Evolutionary conservation across 2,888 invertebrate genomes (phyloP).

Genomic region (Mythimna pallens): DNA sequence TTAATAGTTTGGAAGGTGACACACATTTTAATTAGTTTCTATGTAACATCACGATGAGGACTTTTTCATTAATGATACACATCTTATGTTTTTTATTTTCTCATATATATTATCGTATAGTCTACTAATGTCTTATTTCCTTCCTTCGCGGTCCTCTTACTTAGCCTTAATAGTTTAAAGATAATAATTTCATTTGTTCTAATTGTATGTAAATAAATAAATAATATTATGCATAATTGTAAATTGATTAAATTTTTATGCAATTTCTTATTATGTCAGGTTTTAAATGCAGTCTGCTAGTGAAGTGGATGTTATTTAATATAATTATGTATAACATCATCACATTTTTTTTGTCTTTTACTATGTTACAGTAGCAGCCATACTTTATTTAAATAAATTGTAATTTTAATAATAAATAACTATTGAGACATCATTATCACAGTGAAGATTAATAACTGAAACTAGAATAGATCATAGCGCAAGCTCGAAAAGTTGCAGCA

Average conservation of each 20-base stretch:
- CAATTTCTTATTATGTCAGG: constrained; percentile 10
- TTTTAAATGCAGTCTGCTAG: neutral
- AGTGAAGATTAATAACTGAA: constrained; percentile 46
- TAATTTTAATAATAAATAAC: constrained; percentile 31
- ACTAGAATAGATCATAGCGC: constrained; percentile 32
- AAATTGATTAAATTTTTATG: neutral
- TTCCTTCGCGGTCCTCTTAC: neutral
- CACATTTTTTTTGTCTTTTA: neutral
- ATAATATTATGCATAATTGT: neutral
- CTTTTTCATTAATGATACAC: neutral
- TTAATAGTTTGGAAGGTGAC: neutral
- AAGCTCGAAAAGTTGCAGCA: constrained; percentile 29
- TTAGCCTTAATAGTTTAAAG: constrained; percentile 10
- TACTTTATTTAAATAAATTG: constrained; percentile 19
- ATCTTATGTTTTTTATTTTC: neutral
- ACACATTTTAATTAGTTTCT: neutral
- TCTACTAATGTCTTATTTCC: constrained; percentile 1
- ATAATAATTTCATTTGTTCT: constrained; percentile 30
- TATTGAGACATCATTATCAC: constrained; percentile 57
- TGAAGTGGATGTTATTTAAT: neutral
- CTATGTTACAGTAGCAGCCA: neutral
- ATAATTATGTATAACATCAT: constrained; percentile 1
- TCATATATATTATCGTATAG: neutral
- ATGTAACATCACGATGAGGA: neutral
- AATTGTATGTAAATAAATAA: neutral